These are phyloP conservation scores for Cetoscarus ocellatus DNA, from an alignment of 2,797 vertebrate genomes.

Conservation along the genomic window DNA sequence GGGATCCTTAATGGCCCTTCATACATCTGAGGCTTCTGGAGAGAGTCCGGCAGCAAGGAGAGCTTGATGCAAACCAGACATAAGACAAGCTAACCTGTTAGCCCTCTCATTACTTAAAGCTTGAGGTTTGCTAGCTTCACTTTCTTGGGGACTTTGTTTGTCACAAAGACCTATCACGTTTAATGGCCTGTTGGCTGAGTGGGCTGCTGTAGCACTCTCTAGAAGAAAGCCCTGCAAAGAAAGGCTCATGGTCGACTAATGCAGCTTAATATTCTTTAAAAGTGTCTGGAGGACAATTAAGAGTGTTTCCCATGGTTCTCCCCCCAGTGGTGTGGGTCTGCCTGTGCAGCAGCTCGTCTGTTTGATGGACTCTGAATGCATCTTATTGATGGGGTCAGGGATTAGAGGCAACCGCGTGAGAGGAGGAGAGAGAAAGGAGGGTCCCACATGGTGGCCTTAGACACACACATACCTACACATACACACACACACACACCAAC, in stretches of 20 bases:
- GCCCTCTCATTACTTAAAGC: slow-evolving; percentile 58
- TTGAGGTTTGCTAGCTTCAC: slow-evolving; percentile 62
- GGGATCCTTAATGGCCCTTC: slow-evolving; percentile 67
- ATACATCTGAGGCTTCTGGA: slow-evolving; percentile 66
- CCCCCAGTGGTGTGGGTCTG: slow-evolving; percentile 78
- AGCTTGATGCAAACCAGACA: slow-evolving; percentile 81
- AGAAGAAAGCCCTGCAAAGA: slow-evolving; percentile 81
- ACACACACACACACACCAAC: neutral
- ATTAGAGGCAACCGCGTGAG: slow-evolving; percentile 81
- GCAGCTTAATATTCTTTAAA: slow-evolving; percentile 90
- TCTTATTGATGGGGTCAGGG: slow-evolving; percentile 89
- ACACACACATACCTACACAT: slow-evolving; percentile 44
- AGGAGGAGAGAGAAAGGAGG: slow-evolving; percentile 76
- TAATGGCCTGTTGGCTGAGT: slow-evolving; percentile 87
- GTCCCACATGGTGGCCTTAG: slow-evolving; percentile 69
- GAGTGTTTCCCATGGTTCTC: slow-evolving; percentile 84
- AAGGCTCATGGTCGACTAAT: slow-evolving; percentile 86
- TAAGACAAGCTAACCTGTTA: slow-evolving; percentile 65
- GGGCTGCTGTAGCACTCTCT: slow-evolving; percentile 80
- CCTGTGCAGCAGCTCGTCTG: slow-evolving; percentile 82
- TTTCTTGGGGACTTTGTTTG: slow-evolving; percentile 73
- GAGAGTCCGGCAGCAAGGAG: slow-evolving; percentile 43
- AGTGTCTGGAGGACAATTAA: slow-evolving; percentile 86
- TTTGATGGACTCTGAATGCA: slow-evolving; percentile 87
- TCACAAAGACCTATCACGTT: slow-evolving; percentile 88